A percentile compares a stretch with the other conserved stretches of the same genome.
Conservation (phyloP, 2,797 vertebrate genomes). For the Anisognathus igniventris region DNA sequence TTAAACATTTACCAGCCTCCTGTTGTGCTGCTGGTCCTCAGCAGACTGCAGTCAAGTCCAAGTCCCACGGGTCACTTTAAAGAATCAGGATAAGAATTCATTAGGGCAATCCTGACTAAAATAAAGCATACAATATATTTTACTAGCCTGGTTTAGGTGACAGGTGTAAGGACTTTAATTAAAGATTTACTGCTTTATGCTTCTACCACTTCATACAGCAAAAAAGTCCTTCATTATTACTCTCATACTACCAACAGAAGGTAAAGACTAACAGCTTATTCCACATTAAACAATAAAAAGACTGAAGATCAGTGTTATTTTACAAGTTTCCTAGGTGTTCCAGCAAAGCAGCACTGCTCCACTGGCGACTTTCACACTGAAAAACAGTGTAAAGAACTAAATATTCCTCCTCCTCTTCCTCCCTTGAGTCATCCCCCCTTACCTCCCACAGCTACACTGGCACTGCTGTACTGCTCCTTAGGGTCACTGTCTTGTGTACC, state of each 20-base stretch:
- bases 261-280: background rate
- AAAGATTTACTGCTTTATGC: background rate
- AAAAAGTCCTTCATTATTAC: background rate
- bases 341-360: background rate
- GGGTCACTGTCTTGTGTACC: slow-evolving; percentile 66
- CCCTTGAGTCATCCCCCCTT: background rate
- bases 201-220: background rate
- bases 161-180: background rate
- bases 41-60: background rate
- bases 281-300: background rate
- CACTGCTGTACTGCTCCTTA: slow-evolving; percentile 59
- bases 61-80: background rate
- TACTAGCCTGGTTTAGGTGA: background rate
- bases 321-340: background rate
- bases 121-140: background rate
- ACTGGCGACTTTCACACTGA: background rate
- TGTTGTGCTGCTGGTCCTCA: background rate
- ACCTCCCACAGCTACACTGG: slow-evolving; percentile 67
- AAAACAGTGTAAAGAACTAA: background rate
- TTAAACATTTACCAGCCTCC: background rate
- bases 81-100: background rate
- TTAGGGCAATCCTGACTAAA: background rate
- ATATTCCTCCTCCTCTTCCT: background rate
- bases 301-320: background rate
- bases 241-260: background rate